These are phyloP conservation scores for Aspidiotus destructor DNA, from an alignment of 2,888 invertebrate species.

Conservation along the genomic window DNA sequence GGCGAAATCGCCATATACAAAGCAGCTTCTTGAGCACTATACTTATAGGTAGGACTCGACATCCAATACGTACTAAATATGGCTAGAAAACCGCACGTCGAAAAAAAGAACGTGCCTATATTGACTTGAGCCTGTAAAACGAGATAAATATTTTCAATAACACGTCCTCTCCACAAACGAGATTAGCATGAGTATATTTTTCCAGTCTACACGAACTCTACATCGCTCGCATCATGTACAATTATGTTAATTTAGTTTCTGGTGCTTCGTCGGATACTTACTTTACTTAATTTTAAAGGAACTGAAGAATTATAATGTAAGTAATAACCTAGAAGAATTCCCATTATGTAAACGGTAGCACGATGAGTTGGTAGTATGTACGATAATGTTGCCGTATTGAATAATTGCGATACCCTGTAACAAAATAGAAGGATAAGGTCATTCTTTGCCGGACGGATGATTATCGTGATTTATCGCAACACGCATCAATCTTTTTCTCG, in stretches of 20 bases:
- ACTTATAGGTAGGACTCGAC: conserved; percentile 47
- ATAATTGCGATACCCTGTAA: conserved; percentile 35
- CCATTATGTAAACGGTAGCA: conserved; percentile 50
- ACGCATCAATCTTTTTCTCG: too few relatives aligned
- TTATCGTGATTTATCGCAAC: too few relatives aligned
- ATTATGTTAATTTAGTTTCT: too few relatives aligned
- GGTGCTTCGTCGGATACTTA: conserved; percentile 40
- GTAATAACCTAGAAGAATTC: conserved; percentile 48
- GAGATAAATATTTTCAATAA: neutral
- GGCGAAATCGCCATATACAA: conserved; percentile 51
- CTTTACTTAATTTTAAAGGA: conserved; percentile 43
- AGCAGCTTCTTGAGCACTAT: conserved; percentile 47
- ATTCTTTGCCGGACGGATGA: too few relatives aligned
- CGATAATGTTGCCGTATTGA: conserved; percentile 38
- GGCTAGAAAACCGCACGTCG: conserved; percentile 37
- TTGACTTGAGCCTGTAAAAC: conserved; percentile 32
- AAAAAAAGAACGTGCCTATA: conserved; percentile 35
- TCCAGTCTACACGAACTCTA: too few relatives aligned
- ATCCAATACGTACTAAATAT: conserved; percentile 49
- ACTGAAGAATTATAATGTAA: conserved; percentile 42
- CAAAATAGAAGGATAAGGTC: too few relatives aligned
- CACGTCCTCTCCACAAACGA: too few relatives aligned
- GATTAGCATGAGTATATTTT: too few relatives aligned
- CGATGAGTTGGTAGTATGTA: conserved; percentile 51
- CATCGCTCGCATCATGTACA: too few relatives aligned